Base-by-base conservation (phyloP, 2,888 invertebrate genomes). In the Diabrotica balteata region DNA sequence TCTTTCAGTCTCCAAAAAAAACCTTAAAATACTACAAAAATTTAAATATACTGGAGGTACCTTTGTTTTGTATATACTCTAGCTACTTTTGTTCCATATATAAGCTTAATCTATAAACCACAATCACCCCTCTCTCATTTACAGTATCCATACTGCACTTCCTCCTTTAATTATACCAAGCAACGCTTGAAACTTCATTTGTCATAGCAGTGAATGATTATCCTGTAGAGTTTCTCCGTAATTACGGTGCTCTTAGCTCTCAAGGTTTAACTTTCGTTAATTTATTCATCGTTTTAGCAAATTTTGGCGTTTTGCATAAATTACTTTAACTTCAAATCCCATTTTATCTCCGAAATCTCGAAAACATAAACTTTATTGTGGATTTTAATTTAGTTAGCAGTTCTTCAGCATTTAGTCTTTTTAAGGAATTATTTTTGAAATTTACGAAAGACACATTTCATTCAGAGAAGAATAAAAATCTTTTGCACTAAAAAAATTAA, bases 271-370 rank as follows among this genome's bases (percentile, higher is more conserved):
- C 53, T 61, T 61, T 46, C 17, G 53, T 45, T 61, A 61, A 61
- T 53, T 44, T 61, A 61, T 61, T 61, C 61, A 61, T 61, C 53
- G 61, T 46, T 61, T 61, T 32, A 46, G 53, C 52, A 22, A 61
- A 61, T 53, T 61, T 61, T 53, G 53, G 53, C 45, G 46, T 53
- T 52, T 52, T 60, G 51, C 51, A 60, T 60, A 60, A 52, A 61
- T 53, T 53, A 52, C 45, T 46, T 17, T 8, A 60, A 61, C 7
- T 46, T 10, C 7, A 49, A 32, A 59, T 22, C 32, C 49, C 32
- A 57, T 17, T 57, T 17, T 17, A 57, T 17, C 6, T 7, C 9
- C 17, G n/a, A 51, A 8, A n/a, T 11, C 51, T n/a, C 17, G 11
- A 11, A 51, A 11, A 51, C 51, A 51, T 51, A 51, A 51, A 51